Evolutionary conservation across 2,888 invertebrate genomes (phyloP), one percentile per base, ranked within the genome.

Genomic region (Phasia obesa): DNA sequence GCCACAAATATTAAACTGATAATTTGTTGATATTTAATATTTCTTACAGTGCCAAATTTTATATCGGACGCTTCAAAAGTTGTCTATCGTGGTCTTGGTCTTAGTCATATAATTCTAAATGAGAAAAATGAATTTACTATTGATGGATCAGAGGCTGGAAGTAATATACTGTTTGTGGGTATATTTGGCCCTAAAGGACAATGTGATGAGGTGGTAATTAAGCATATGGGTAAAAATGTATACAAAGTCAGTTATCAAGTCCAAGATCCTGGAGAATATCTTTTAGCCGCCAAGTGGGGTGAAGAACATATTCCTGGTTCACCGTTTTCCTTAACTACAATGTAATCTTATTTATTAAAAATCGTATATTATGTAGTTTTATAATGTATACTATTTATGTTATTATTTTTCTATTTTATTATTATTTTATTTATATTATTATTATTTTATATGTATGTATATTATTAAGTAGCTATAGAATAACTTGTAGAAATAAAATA

Each of bases 221-320:
- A 97, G 89, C 98, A 98, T 92, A 94, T 96, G 89, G 98, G 98
- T 31, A 94, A 95, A 87, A 96, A 97, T 92, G 95, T 96, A 90
- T 98, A 97, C 91, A 96, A 96, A 88, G 97, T 98, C 86, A 96
- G 95, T 91, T 99, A 98, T 91, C 93, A 96, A 84, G 96, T 97
- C 71, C 94, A 96, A 88, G 98, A 98, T 89, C 93, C 96, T 87
- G 99, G 98, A 85, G 96, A 98, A 87, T 98, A 99, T 92, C 95
- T 98, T 87, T 94, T 99, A 86, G 95, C 97, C 87, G 95, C 97
- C 85, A 98, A 98, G 92, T 99, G 98, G 98, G 99, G 98, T 21
- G 98, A 98, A 84, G 97, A 98, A 62, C 97, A 98, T 92, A 96
- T 99, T 92, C 97, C 98, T 84, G 98, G 98, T 85, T 98, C 98